Evolutionary conservation across 2,888 invertebrate species (phyloP).

Genomic region (Drosophila eohydei): DNA sequence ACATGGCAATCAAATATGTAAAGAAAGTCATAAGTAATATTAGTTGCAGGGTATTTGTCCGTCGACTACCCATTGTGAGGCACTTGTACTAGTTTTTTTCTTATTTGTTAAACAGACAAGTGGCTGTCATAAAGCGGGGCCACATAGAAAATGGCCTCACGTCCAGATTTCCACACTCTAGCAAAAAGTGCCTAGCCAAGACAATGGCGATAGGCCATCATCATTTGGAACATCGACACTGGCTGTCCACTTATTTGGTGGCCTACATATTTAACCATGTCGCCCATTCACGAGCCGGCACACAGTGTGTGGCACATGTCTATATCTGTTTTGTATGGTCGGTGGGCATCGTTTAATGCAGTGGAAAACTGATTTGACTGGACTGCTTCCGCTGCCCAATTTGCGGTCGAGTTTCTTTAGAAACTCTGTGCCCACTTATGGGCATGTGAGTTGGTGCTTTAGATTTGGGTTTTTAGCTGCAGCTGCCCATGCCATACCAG

Average conservation of each 20-base stretch:
- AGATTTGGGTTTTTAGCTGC: conserved; percentile 7
- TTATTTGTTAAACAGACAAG: conserved; percentile 51
- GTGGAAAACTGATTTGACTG: conserved; percentile 78
- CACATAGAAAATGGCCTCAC: conserved; percentile 60
- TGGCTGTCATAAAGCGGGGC: conserved; percentile 55
- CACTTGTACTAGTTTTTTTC: conserved; percentile 13
- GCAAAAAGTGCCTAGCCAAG: conserved; percentile 44
- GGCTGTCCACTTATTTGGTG: conserved; percentile 52
- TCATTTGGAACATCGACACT: conserved; percentile 53
- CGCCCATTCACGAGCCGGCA: conserved; percentile 29
- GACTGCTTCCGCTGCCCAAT: conserved; percentile 57
- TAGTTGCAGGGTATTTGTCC: conserved; percentile 1
- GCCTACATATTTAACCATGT: conserved; percentile 59
- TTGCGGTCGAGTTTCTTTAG: conserved; percentile 67
- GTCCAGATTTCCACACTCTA: conserved; percentile 65
- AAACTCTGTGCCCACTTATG: conserved; percentile 39
- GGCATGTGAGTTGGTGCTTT: conserved; percentile 5
- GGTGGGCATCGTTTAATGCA: conserved; percentile 71
- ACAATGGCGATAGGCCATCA: conserved; percentile 70
- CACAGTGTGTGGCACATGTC: conserved; percentile 7
- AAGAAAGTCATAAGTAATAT: background rate
- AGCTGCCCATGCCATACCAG: background rate
- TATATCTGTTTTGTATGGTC: conserved; percentile 20
- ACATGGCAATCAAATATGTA: background rate
- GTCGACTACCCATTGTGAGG: background rate